A percentile compares a stretch with the other conserved stretches of the same genome.
These are phyloP conservation scores for Melanotaenia nigrans DNA, from an alignment of 2,797 vertebrate genomes.

Conservation along the genomic window DNA sequence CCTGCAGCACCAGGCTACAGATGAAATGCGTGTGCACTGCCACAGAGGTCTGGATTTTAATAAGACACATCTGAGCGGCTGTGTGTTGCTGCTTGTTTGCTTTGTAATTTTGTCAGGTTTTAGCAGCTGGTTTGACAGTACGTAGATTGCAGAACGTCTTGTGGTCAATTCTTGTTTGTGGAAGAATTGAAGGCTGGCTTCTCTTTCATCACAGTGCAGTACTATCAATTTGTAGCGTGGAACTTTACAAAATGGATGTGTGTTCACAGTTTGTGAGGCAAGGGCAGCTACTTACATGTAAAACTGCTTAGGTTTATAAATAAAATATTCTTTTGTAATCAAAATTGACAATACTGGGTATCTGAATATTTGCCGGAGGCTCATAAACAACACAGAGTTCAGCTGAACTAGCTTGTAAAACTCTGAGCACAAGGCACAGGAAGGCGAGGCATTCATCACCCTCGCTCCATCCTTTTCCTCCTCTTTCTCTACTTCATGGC, in stretches of 20 bases:
- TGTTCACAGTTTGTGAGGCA: constrained; percentile 7
- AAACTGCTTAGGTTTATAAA: constrained; percentile 10
- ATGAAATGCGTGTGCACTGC: constrained; percentile 29
- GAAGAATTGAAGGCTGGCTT: constrained; percentile 26
- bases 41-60: constrained; percentile 46
- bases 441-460: constrained; percentile 60
- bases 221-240: constrained; percentile 24
- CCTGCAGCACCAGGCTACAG: constrained; percentile 51
- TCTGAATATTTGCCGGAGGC: constrained; percentile 30
- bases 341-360: background rate
- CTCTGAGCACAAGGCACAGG: constrained; percentile 46
- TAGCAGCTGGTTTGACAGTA: constrained; percentile 13
- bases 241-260: constrained; percentile 21
- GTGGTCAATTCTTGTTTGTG: constrained; percentile 19
- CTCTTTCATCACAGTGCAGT: constrained; percentile 35
- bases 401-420: constrained; percentile 48
- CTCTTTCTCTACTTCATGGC: constrained; percentile 25
- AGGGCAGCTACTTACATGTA: background rate
- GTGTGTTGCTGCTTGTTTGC: constrained; percentile 29
- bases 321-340: constrained; percentile 2
- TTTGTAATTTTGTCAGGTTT: constrained; percentile 16
- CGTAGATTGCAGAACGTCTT: constrained; percentile 28
- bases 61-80: constrained; percentile 42
- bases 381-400: constrained; percentile 31
- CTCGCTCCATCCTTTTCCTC: constrained; percentile 36